Evolutionary conservation across 2,797 vertebrate genomes (phyloP), one percentile per base, ranked within the genome.

Genomic region (Scleropages formosus): DNA sequence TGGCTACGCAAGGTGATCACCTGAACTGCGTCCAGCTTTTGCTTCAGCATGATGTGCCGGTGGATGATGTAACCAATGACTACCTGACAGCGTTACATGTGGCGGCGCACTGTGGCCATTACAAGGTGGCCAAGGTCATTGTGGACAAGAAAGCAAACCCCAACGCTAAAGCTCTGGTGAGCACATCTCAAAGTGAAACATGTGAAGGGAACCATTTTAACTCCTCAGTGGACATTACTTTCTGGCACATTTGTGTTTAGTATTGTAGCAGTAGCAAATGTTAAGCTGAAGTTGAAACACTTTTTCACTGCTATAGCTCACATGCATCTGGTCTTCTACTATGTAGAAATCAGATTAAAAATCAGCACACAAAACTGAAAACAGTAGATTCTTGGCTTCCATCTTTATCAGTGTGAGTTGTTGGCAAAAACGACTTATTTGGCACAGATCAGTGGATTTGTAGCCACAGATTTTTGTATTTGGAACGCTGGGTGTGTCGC

Each of bases 1-100:
- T 99, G 97, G 97, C 97, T 46, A 97, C 97, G 0, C 97, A 99
- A 83, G 97, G 97, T 46, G 97, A 99, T 83, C 97, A 99, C 79
- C 91, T 99, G 11, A 97, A 98, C 91, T 98, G 96, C 20, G 97
- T 99, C 70, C 96, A 98, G 87, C 94, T 98, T 77, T 90, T 99
- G 82, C 94, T 99, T 70, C 95, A 97, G 87, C 95, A 98, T 77
- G 95, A 96, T 0, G 96, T 96, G 75, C 97, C 97, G 0, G 97
- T 99, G 51, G 97, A 98, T 0, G 97, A 99, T 0, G 96, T 99
- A 86, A 98, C 96, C 82, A 98, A 98, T 4, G 96, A 99, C 89
- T 98, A 98, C 85, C 88, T 99, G 91, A 98, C 96, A 0, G 96
- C 97, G 0, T 92, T 99, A 82, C 97, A 99, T 0, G 97, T 98